Conservation (phyloP, 2,888 invertebrate species). For the Pseudococcus jackbeardsleyi region DNA sequence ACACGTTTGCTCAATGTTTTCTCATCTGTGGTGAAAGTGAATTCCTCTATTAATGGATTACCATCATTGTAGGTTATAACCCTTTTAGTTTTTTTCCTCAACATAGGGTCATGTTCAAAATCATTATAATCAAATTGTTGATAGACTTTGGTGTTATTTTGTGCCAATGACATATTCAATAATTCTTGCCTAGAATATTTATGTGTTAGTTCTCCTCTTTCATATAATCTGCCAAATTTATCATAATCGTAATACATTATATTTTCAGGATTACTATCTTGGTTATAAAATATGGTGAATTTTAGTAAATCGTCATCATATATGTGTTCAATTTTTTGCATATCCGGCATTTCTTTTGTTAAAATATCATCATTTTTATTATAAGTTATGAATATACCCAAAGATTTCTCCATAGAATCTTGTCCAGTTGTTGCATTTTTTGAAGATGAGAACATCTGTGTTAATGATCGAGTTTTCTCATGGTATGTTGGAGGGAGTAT, state of each 20-base stretch:
- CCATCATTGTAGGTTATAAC: background rate
- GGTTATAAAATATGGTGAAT: background rate
- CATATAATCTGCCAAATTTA: background rate
- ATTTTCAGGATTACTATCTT: background rate
- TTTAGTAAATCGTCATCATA: background rate
- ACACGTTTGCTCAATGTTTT: background rate
- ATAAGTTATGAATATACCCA: no score
- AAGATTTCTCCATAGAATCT: no score
- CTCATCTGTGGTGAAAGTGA: background rate
- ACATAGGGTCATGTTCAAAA: background rate
- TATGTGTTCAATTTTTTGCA: background rate
- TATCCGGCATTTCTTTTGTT: background rate
- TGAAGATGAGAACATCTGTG: background rate
- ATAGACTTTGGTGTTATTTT: background rate
- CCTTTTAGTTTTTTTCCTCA: background rate
- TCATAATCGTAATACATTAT: background rate
- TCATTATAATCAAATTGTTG: background rate
- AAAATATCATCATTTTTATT: background rate
- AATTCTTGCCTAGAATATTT: background rate
- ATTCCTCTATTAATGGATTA: background rate
- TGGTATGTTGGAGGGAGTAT: background rate
- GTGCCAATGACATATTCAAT: background rate
- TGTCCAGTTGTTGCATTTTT: background rate
- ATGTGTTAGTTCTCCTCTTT: background rate
- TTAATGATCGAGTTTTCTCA: background rate